Conservation (phyloP, 2,113 vertebrate species). For the Rhinoderma darwinii region DNA sequence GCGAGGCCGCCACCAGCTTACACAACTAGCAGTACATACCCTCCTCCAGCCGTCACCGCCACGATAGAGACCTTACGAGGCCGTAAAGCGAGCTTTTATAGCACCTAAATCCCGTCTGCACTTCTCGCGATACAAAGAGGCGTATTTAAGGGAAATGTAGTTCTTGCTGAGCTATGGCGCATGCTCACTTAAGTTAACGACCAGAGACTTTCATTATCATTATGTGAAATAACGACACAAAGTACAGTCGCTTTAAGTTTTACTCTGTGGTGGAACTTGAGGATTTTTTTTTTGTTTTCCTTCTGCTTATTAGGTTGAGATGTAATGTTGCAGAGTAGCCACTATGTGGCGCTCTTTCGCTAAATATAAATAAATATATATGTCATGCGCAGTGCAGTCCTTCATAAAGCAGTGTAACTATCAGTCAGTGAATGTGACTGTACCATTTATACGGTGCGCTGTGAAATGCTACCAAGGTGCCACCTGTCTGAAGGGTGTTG, state of each 20-base stretch:
- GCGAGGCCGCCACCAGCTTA: not conserved
- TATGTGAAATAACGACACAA: too few relatives aligned
- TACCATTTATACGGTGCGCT: not conserved
- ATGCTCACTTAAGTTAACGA: too few relatives aligned
- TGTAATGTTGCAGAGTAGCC: not conserved
- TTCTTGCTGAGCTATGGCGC: not conserved
- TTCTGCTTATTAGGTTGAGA: not conserved
- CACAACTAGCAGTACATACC: not conserved
- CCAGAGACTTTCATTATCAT: too few relatives aligned
- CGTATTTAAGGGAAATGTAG: slow-evolving; percentile 34
- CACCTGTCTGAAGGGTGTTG: not conserved
- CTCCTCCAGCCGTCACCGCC: not conserved
- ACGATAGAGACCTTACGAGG: not conserved
- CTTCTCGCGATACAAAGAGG: not conserved
- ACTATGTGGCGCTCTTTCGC: slow-evolving; percentile 3
- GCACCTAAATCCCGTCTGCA: not conserved
- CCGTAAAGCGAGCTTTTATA: not conserved
- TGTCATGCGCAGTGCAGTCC: too few relatives aligned
- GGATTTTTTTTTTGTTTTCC: not conserved
- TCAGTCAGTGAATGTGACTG: not conserved
- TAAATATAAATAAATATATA: too few relatives aligned
- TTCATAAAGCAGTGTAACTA: not conserved
- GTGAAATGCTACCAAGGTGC: not conserved
- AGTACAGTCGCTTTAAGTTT: too few relatives aligned
- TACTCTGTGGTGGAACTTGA: not conserved